Base-by-base conservation (phyloP, 2,113 vertebrate genomes). In the Arothron firmamentum region DNA sequence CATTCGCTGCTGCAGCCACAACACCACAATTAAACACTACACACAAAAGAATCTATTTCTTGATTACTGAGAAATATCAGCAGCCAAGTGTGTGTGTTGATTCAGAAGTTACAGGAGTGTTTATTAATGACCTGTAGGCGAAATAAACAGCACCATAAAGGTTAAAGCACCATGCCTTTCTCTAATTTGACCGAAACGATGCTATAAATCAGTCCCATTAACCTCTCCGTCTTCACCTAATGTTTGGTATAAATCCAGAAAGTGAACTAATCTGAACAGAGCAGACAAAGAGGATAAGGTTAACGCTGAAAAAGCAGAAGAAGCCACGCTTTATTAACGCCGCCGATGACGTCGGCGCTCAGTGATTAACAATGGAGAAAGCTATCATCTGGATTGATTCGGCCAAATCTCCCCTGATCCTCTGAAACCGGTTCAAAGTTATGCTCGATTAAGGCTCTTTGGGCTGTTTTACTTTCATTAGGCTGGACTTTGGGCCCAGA, bases 331-430 rank as follows among this genome's bases (percentile, higher is more conserved):
- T 85, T 85, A 84, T 83, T 84, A 88, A 85, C 74, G 75, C 63
- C 50, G 54, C 77, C 72, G 83, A 83, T 89, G 82, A 86, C 72
- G 72, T 79, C 65, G 74, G 77, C 59, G 72, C 76, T 84, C 80
- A 86, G 77, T 88, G 84, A 89, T 89, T 84, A 87, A 88, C 83
- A 89, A 87, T 82, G 67, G 78, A 38, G 34, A 70, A 85, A 72
- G 79, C 82, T 87, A 87, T 90, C 75, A 88, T 84, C 87, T 85
- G 85, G 81, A 88, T 84, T 88, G 81, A 90, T 84, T 86, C 64
- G 65, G 76, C 67, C 61, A 86, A 89, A 91, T 90, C 88, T 89
- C 84, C 52, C 72, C 66, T 89, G 77, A 91, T 88, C 88, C 81
- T 67, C 45, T 52, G 81, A 82, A 85, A 87, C 62, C 80, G 15